A percentile compares a stretch with the other conserved stretches of the same genome.
phyloP scores from a whole-genome alignment of 2,113 vertebrate genomes.

The Zosterops japonicus region DNA sequence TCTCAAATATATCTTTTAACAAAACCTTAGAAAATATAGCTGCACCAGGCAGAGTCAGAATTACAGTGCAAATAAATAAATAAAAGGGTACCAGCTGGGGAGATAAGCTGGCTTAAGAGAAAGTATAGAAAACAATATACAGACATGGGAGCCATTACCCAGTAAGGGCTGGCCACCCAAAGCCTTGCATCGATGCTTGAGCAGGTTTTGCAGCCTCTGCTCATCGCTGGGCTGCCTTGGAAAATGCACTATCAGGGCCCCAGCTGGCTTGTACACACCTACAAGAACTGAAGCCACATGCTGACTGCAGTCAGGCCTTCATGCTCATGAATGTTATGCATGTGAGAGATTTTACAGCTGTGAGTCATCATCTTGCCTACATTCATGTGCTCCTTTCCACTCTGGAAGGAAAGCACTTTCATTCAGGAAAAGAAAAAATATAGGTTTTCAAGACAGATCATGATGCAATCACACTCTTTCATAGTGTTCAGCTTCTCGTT shows the following conservation, averaged over 20 bases:
- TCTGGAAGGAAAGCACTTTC: background rate
- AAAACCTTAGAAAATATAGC: background rate
- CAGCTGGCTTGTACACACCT: background rate
- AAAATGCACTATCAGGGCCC: background rate
- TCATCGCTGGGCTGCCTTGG: fast-evolving
- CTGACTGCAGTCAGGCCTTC: background rate
- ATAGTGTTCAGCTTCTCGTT: background rate
- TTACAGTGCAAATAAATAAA: background rate
- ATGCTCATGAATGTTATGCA: background rate
- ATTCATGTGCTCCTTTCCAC: constrained; percentile 28
- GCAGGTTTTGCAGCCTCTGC: background rate
- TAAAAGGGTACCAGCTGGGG: fast-evolving
- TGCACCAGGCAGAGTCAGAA: background rate
- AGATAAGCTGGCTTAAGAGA: background rate
- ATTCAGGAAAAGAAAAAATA: constrained; percentile 39
- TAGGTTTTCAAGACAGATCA: constrained; percentile 21
- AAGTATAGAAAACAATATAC: background rate
- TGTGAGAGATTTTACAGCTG: constrained; percentile 15
- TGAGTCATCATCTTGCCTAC: constrained; percentile 60
- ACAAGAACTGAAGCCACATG: background rate
- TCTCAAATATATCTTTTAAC: background rate
- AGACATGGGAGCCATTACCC: background rate
- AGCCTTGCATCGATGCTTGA: background rate
- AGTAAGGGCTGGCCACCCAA: background rate
- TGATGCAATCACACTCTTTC: background rate